These are phyloP conservation scores for Mormyrops boulengeri DNA, from an alignment of 2,797 vertebrate genomes.

Conservation along the genomic window DNA sequence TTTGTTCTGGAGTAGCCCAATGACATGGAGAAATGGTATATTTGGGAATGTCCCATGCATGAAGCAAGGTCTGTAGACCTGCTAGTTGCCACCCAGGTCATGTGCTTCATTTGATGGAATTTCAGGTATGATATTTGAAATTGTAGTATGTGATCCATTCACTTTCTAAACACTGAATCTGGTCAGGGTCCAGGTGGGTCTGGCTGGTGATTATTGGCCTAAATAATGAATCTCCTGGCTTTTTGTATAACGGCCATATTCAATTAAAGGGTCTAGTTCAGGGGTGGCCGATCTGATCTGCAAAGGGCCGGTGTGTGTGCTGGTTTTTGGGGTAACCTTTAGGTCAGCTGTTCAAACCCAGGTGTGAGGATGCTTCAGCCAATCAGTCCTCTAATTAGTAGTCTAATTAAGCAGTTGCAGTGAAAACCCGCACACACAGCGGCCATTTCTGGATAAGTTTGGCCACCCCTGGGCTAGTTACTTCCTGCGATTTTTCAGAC, in stretches of 20 bases:
- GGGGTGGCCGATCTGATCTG: too few relatives aligned
- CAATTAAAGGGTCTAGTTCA: neutral
- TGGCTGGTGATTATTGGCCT: neutral
- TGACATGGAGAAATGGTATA: neutral
- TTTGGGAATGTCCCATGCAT: neutral
- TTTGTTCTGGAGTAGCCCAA: neutral
- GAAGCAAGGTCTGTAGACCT: neutral
- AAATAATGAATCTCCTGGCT: neutral
- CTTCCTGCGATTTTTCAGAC: neutral
- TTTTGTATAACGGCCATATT: neutral
- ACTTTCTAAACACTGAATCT: neutral
- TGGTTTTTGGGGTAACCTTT: too few relatives aligned
- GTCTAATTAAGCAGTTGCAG: too few relatives aligned
- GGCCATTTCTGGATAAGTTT: too few relatives aligned
- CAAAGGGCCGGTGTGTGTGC: too few relatives aligned
- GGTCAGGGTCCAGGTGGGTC: neutral
- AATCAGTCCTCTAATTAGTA: too few relatives aligned
- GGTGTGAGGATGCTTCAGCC: too few relatives aligned
- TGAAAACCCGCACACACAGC: too few relatives aligned
- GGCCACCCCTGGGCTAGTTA: too few relatives aligned
- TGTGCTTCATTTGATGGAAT: neutral
- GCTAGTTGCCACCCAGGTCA: neutral
- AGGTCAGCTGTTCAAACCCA: too few relatives aligned
- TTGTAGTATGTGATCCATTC: neutral
- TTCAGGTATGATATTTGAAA: neutral